Conservation (phyloP, 1,140 invertebrate species). For the Anoplophora glabripennis region DNA sequence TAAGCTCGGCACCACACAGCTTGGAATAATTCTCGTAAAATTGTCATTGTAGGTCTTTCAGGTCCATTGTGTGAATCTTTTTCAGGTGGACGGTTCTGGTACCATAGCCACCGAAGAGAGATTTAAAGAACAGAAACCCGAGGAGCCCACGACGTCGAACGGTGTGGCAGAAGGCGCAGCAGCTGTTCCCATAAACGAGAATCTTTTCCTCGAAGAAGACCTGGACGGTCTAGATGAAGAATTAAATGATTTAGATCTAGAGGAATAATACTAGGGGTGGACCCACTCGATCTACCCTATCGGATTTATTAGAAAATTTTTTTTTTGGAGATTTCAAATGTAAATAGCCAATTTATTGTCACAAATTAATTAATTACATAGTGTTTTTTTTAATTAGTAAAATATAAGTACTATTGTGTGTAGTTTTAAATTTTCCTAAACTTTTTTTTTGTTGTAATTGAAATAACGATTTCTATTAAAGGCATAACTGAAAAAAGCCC, state of each 20-base stretch:
- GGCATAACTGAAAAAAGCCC: too few species aligned
- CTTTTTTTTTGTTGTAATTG: background rate
- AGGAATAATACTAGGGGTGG: conserved; percentile 51
- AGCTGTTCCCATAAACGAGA: conserved; percentile 87
- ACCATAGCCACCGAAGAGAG: conserved; percentile 57
- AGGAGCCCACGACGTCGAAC: conserved; percentile 38
- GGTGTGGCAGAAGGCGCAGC: conserved; percentile 51
- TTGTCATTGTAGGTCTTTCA: too few species aligned
- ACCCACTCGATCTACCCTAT: conserved; percentile 2
- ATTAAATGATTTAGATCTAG: conserved; percentile 69
- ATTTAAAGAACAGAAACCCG: conserved; percentile 43
- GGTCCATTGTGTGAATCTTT: conserved; percentile 1
- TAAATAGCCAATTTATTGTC: conserved; percentile 1
- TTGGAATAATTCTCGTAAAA: too few species aligned
- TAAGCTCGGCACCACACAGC: too few species aligned
- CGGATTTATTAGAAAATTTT: conserved; percentile 8
- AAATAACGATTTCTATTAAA: too few species aligned
- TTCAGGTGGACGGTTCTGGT: conserved; percentile 57
- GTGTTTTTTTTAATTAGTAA: background rate
- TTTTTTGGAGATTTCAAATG: background rate
- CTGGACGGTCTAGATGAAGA: conserved; percentile 81
- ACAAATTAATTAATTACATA: background rate
- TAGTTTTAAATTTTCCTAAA: background rate
- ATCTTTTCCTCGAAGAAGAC: conserved; percentile 89
- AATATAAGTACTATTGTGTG: background rate